Base-by-base conservation (phyloP, 2,888 invertebrate genomes). In the Scelioninae gen. 1 region DNA sequence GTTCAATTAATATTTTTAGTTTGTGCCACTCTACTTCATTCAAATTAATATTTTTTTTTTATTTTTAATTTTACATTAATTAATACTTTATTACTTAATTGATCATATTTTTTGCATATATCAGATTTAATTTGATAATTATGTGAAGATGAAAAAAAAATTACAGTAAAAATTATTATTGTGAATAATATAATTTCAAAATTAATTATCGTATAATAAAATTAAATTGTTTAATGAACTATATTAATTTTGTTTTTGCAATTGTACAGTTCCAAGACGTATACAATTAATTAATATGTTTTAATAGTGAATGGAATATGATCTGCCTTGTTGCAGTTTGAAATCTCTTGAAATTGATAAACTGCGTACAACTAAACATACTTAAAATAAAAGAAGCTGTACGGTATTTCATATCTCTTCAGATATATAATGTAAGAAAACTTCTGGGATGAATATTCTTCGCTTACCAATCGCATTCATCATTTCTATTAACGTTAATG, bases 291-390 rank as follows among this genome's bases (percentile, higher is more conserved):
- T 65, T 55, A 56, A 65, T 49, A 58, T 13, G 6, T 74, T 74
- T 56, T 47, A 72, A 62, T 51, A 62, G 34, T 56, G 55, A 55
- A 63, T 38, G 38, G 31, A 75, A 75, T 75, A 58, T 65, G 58
- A 75, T 75, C 75, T 49, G 65, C 56, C 60, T 76, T 66, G 16
- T 60, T 75, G 56, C 76, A 68, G 66, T 68, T 66, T 58, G 45
- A 60, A 74, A 74, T 65, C 74, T 74, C 38, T 65, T 74, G 74
- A 74, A 76, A 76, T 76, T 76, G 76, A 76, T 76, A 76, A 76
- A 76, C 58, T 75, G 75, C 66, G 66, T 74, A 74, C 74, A 74
- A 74, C 75, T 58, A 58, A 75, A 75, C 47, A 62, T 74, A 74
- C 74, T 74, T 74, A 45, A 63, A 74, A 72, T 74, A 74, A 74